phyloP scores from a whole-genome alignment of 2,888 invertebrate genomes.

The Leptopilina myrica region DNA sequence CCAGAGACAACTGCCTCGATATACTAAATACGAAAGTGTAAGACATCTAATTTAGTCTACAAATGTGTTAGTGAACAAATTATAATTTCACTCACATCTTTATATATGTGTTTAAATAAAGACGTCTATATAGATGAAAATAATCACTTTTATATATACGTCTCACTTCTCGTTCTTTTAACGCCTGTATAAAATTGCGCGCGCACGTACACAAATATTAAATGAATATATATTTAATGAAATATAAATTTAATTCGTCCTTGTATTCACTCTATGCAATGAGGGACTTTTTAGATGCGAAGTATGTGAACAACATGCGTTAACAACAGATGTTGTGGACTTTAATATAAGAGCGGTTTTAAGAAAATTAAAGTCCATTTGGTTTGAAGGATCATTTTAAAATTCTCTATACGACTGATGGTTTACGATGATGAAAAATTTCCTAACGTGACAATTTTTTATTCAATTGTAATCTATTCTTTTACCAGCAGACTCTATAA shows the following conservation, averaged over 20 bases:
- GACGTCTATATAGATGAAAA: not conserved
- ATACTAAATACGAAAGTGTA: conserved; percentile 37
- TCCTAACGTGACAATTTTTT: not conserved
- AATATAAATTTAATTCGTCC: not conserved
- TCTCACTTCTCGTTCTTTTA: not conserved
- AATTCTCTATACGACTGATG: not conserved
- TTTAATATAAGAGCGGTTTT: conserved; percentile 26
- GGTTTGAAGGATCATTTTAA: conserved; percentile 12
- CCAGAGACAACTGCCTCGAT: conserved; percentile 54
- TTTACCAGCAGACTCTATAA: too few species aligned
- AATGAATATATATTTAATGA: conserved; percentile 13
- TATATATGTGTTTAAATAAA: not conserved
- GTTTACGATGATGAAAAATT: too few species aligned
- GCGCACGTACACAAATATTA: not conserved
- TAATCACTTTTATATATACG: not conserved
- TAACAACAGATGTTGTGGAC: conserved; percentile 16
- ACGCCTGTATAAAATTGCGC: not conserved
- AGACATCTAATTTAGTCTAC: conserved; percentile 12
- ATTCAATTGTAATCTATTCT: not conserved
- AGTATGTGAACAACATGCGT: too few species aligned
- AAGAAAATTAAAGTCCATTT: conserved; percentile 15
- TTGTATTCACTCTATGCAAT: not conserved
- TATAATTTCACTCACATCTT: not conserved
- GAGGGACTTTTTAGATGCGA: not conserved
- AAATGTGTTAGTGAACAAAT: conserved; percentile 1